Conservation (phyloP, 2,113 vertebrate genomes). For the Columba janthina region DNA sequence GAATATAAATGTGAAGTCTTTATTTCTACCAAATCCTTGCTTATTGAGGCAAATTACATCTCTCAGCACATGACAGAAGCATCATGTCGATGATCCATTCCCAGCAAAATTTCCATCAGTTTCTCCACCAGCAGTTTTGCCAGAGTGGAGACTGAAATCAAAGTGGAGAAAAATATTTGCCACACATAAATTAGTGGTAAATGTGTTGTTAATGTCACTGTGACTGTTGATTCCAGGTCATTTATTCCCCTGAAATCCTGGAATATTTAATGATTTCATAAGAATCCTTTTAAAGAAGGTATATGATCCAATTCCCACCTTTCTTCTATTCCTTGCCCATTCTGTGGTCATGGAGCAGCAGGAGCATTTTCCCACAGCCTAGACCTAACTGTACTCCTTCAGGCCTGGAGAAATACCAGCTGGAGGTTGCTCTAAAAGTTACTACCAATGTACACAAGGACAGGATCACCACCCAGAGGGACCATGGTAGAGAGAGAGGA, state of each 20-base stretch:
- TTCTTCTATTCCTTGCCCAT: background rate
- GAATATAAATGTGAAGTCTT: background rate
- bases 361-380: accelerated
- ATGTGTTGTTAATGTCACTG: background rate
- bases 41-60: background rate
- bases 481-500: accelerated
- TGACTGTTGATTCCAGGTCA: background rate
- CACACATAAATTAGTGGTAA: background rate
- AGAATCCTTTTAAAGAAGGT: background rate
- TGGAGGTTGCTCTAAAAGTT: background rate
- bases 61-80: background rate
- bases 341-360: background rate
- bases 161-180: background rate
- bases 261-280: background rate
- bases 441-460: background rate
- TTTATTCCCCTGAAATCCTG: background rate
- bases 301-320: background rate
- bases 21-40: background rate
- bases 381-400: background rate
- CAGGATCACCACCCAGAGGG: background rate
- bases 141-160: background rate
- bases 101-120: background rate
- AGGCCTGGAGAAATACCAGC: background rate
- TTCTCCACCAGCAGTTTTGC: background rate
- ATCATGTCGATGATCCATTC: background rate